Evolutionary conservation across 2,797 vertebrate species (phyloP).

Genomic region (Manis crassicaudata): DNA sequence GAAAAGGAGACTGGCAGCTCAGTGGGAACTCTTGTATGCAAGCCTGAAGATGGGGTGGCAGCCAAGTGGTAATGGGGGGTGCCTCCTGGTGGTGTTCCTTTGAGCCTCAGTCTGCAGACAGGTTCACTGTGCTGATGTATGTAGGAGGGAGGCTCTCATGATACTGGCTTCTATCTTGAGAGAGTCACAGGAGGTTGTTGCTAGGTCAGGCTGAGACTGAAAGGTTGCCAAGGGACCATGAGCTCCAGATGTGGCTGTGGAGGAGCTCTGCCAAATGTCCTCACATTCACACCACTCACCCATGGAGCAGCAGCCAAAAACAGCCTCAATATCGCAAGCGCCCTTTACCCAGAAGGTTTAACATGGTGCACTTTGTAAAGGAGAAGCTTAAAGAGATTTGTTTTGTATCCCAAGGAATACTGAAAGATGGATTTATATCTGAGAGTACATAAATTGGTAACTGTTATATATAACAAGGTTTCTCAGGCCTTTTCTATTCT

Average conservation of each 20-base stretch:
- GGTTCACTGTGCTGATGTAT: neutral
- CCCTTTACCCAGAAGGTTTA: neutral
- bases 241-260: rapidly evolving
- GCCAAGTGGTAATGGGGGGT: neutral
- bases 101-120: neutral
- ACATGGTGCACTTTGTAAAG: neutral
- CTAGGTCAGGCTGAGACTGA: neutral
- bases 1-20: neutral
- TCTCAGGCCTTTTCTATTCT: neutral
- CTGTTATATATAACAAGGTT: neutral
- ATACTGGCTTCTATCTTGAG: neutral
- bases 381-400: neutral
- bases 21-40: neutral
- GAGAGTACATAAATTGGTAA: neutral
- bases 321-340: too few relatives aligned
- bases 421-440: neutral
- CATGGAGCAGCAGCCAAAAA: neutral
- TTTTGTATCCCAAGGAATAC: neutral
- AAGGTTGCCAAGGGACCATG: neutral
- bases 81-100: neutral
- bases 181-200: neutral
- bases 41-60: neutral
- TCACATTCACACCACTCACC: neutral
- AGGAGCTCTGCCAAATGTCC: neutral
- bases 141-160: neutral